phyloP scores from a whole-genome alignment of 30 jellyfish, hydroid and myxozoan genomes.

The Sanderia malayensis region DNA sequence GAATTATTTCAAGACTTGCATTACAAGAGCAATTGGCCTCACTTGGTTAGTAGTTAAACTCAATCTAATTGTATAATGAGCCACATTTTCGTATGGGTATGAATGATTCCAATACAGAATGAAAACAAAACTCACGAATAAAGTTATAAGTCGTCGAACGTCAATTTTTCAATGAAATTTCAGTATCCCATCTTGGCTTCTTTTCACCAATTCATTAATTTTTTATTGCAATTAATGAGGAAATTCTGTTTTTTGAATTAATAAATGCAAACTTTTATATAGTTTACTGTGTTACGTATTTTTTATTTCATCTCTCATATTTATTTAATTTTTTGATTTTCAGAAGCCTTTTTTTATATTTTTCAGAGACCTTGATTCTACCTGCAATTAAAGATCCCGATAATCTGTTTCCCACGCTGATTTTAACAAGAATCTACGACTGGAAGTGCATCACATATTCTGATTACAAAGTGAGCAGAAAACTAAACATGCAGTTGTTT shows the following conservation, averaged over 20 bases:
- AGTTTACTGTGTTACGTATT: no score
- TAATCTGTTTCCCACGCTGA: conserved; percentile 12
- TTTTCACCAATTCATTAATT: no score
- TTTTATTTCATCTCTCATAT: background rate
- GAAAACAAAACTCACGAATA: no score
- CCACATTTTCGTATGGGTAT: background rate
- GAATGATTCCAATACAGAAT: no score
- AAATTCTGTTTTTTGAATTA: background rate
- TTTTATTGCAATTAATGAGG: background rate
- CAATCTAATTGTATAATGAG: background rate
- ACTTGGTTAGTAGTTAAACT: conserved; percentile 51
- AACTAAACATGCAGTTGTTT: background rate
- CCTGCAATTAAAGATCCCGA: conserved; percentile 16
- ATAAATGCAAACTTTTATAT: background rate
- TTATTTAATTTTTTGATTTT: background rate
- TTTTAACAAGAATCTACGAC: conserved; percentile 11
- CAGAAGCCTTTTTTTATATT: background rate
- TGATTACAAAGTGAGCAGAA: conserved; percentile 25
- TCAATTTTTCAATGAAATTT: background rate
- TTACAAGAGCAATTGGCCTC: conserved; percentile 65
- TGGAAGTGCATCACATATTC: conserved; percentile 49
- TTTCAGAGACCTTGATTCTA: conserved; percentile 19
- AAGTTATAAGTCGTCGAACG: background rate
- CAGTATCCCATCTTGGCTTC: background rate
- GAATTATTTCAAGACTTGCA: conserved; percentile 62